Percentiles rank a stretch among this genome's conserved stretches.
phyloP scores from a whole-genome alignment of 2,113 vertebrate genomes.

The Pomatostomus ruficeps region DNA sequence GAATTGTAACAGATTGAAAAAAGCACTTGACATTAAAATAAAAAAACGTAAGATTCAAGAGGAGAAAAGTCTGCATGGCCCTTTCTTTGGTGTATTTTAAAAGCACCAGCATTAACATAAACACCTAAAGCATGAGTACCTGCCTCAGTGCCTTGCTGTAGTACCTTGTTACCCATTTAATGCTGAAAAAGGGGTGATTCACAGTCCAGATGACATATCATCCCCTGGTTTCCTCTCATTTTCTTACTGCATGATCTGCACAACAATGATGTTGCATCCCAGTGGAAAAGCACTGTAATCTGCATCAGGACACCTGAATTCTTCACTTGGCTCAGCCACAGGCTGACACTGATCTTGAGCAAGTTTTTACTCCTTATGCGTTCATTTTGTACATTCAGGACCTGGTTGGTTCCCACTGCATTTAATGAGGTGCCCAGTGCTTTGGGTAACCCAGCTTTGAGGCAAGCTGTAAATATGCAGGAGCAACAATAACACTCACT shows the following conservation, averaged over 20 bases:
- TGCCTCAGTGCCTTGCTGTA: neutral
- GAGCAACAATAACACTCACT: neutral
- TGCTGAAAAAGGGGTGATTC: neutral
- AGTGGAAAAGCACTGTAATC: neutral
- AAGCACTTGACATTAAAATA: neutral
- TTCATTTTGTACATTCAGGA: neutral
- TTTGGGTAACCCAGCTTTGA: neutral
- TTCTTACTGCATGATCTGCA: neutral
- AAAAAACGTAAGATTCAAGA: neutral
- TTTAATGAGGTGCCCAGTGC: neutral
- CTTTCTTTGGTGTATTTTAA: neutral
- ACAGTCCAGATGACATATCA: neutral
- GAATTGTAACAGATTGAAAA: neutral
- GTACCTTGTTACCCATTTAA: neutral
- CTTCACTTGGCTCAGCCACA: neutral
- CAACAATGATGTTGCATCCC: neutral
- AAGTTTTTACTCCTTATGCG: neutral
- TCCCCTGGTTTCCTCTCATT: neutral
- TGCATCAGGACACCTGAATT: neutral
- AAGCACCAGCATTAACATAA: neutral
- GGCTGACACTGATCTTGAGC: neutral
- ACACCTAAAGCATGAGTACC: neutral
- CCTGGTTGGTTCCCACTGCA: neutral
- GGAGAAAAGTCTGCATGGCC: neutral
- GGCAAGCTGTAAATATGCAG: neutral